Evolutionary conservation across 37 sponge, comb jelly and placozoan species (phyloP).

Genomic region (Aphrocallistes beatrix): DNA sequence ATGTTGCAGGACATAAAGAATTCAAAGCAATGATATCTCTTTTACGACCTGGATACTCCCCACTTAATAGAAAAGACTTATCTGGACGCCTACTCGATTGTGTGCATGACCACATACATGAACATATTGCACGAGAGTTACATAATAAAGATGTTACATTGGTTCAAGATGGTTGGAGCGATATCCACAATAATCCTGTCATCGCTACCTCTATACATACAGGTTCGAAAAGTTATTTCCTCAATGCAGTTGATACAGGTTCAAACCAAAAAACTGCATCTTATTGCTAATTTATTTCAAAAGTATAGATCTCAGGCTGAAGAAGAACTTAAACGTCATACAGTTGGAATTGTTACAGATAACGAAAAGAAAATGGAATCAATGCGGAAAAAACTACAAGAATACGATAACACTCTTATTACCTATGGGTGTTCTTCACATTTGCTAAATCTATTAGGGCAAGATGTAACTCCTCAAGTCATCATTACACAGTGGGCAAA

Average conservation of each 20-base stretch:
- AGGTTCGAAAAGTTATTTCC: neutral
- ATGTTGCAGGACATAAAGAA: conserved; percentile 13
- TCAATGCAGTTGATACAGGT: neutral
- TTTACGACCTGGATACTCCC: conserved; percentile 15
- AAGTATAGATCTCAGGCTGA: neutral
- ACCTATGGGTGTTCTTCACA: neutral
- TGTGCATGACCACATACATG: neutral
- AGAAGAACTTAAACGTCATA: neutral
- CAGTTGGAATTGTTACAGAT: neutral
- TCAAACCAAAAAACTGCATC: neutral
- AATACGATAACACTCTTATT: neutral
- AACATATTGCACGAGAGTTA: neutral
- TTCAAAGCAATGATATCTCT: neutral
- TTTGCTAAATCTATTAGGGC: neutral
- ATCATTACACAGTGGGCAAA: too few species aligned
- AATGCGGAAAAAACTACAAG: neutral
- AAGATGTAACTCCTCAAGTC: neutral
- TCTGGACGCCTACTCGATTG: neutral
- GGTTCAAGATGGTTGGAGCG: neutral
- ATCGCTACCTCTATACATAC: conserved; percentile 14
- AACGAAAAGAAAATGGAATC: neutral
- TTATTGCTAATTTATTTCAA: neutral
- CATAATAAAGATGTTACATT: conserved; percentile 6
- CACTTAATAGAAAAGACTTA: conserved; percentile 7
- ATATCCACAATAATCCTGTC: conserved; percentile 18